phyloP scores from a whole-genome alignment of 1,140 invertebrate genomes.

The Rhagoletis pomonella region DNA sequence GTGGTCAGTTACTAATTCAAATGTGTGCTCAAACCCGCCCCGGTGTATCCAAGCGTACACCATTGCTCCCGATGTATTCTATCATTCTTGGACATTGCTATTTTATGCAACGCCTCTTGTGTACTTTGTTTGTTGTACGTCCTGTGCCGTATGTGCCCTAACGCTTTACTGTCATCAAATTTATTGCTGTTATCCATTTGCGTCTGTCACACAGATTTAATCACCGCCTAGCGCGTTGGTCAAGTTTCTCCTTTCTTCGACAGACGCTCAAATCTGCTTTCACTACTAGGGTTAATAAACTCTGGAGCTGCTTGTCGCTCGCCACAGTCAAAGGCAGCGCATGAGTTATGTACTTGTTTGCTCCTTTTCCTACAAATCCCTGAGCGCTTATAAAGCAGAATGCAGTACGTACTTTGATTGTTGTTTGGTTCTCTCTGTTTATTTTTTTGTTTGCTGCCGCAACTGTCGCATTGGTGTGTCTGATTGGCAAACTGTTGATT shows the following conservation, averaged over 20 bases:
- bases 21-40: neutral
- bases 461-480: slow-evolving; percentile 9
- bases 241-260: too few species aligned
- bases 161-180: slow-evolving; percentile 13
- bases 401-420: neutral
- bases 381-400: neutral
- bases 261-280: too few species aligned
- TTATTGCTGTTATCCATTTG: slow-evolving; percentile 24
- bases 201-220: slow-evolving; percentile 42
- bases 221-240: neutral
- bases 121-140: too few species aligned
- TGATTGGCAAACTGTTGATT: slow-evolving; percentile 47
- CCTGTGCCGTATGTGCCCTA: neutral
- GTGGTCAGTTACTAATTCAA: slow-evolving; percentile 43
- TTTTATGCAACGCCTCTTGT: too few species aligned
- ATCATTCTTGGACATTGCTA: too few species aligned
- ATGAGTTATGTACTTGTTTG: neutral
- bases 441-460: neutral
- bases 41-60: too few species aligned
- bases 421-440: neutral
- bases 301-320: neutral
- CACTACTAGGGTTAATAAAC: slow-evolving; percentile 5
- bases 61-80: too few species aligned
- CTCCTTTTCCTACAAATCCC: neutral
- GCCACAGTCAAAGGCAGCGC: neutral